Base-by-base conservation (phyloP, 1,140 invertebrate species). In the Brachionus rubens region DNA sequence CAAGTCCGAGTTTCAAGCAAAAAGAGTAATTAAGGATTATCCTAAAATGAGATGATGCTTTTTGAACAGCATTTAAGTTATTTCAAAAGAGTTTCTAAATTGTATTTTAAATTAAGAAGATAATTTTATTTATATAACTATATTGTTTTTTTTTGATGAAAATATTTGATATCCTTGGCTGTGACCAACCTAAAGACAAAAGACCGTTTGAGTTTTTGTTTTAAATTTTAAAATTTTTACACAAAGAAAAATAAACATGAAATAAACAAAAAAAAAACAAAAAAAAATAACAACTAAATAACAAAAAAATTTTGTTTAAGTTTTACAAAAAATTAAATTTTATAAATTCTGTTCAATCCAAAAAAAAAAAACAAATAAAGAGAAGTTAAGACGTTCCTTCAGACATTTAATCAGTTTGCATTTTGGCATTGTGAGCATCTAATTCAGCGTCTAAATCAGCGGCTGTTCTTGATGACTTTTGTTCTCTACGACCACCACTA, bases 401-500 rank as follows among this genome's bases (percentile, higher is more conserved):
- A n/a, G n/a, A 67, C 14, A 21, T 26, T 72, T 54, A 72, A 40
- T 72, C 68, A 40, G 68, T 72, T 21, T 72, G 68, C 68, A 72
- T 75, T 75, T 54, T 54, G 24, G 72, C 48, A 54, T n/a, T 54
- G 19, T 75, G 48, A 16, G 72, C 72, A 33, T 75, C 72, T 3
- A 75, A 28, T 24, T 75, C 72, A n/a, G 72, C 72, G 24, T 75
- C 72, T 3, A 75, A 19, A 56, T 75, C 72, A 28, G 48, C 48
- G 19, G 72, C 72, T 26, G 50, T 10, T 12, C 24, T 24, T 14
- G 1, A 30, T 1, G 48, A 12, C 24, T 75, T 75, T 3, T 47
- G 36, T 41, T 26, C 36, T 14, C 30, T 14, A n/a, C 28, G 1
- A 40, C 28, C 59, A 1, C 41, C 6, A 36, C 28, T 16, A 9